phyloP scores from a whole-genome alignment of 2,113 vertebrate genomes.

The Prunella himalayana region DNA sequence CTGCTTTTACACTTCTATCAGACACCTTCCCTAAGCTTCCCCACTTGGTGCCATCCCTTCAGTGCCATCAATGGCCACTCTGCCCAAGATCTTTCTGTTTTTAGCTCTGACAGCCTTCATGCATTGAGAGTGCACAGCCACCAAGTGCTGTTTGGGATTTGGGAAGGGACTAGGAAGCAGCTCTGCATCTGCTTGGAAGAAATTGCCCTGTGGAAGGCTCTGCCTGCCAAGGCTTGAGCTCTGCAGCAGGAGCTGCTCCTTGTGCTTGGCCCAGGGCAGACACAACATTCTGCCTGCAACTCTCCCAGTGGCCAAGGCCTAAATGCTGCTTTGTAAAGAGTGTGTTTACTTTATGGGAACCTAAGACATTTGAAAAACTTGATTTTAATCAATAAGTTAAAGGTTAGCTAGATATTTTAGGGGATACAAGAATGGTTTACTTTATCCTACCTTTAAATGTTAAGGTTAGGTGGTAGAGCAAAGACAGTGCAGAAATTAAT shows the following conservation, averaged over 20 bases:
- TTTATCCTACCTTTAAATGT: conserved; percentile 28
- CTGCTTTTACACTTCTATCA: neutral
- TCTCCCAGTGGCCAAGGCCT: neutral
- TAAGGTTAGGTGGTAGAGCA: neutral
- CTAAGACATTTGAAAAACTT: neutral
- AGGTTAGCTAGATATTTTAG: neutral
- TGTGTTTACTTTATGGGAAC: neutral
- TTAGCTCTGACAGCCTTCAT: neutral
- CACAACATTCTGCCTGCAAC: neutral
- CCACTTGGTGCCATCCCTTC: neutral
- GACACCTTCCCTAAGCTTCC: neutral
- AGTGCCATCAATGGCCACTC: neutral
- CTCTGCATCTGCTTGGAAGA: neutral
- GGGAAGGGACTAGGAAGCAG: neutral
- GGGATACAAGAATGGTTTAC: neutral
- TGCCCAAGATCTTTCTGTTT: neutral
- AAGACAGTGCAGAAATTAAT: neutral
- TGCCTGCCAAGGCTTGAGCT: neutral
- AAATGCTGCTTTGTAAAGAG: neutral
- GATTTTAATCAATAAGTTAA: neutral
- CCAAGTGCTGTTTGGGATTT: neutral
- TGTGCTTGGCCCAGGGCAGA: neutral
- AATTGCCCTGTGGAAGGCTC: neutral
- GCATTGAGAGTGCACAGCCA: rapidly evolving
- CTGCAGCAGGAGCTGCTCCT: neutral